These are phyloP conservation scores for Ammodramus savannarum DNA, from an alignment of 2,113 vertebrate species.

Conservation along the genomic window DNA sequence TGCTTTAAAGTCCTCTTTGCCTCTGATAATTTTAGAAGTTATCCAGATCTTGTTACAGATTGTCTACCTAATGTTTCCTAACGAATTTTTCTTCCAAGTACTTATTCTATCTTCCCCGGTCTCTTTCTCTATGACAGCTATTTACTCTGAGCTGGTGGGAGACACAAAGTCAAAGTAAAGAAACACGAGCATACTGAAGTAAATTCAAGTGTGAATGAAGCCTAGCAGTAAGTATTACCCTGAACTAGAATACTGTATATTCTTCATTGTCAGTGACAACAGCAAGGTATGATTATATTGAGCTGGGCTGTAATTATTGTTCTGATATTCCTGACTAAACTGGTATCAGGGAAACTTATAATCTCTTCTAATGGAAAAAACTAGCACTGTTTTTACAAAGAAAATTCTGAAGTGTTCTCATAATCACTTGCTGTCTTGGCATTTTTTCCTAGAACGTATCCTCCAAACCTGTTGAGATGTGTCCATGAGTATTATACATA, in stretches of 20 bases:
- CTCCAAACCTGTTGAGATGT: constrained; percentile 60
- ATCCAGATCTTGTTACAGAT: neutral
- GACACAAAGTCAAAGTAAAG: neutral
- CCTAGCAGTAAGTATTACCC: neutral
- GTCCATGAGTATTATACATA: constrained; percentile 30
- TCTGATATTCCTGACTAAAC: neutral
- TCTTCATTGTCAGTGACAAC: neutral
- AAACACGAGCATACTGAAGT: neutral
- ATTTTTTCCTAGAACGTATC: constrained; percentile 50
- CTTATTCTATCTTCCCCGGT: neutral
- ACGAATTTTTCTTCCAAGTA: neutral
- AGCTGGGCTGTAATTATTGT: neutral
- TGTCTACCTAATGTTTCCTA: neutral
- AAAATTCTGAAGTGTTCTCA: constrained; percentile 47
- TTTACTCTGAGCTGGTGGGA: neutral
- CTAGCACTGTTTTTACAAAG: constrained; percentile 25
- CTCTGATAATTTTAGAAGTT: neutral
- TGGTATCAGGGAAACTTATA: neutral
- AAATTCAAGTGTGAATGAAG: neutral
- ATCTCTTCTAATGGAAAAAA: constrained; percentile 42
- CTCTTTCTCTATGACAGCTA: neutral
- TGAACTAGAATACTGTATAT: neutral
- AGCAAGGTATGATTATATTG: neutral
- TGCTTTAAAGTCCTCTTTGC: neutral
- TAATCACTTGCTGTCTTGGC: constrained; percentile 35